Conservation (phyloP, 2,888 invertebrate species). For the Drosophila mettleri region DNA sequence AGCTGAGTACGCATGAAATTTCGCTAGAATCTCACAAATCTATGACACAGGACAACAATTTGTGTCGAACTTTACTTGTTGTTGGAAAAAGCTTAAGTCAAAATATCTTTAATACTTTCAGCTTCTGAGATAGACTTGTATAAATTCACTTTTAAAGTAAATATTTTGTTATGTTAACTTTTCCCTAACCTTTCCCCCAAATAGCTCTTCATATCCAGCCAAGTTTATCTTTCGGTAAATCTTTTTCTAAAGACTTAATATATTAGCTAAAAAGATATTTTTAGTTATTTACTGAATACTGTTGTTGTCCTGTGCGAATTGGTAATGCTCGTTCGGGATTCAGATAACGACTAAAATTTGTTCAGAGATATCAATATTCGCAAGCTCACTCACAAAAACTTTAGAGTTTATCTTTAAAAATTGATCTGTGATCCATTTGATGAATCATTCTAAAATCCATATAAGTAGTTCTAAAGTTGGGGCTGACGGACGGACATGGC, state of each 20-base stretch:
- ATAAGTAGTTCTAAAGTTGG: background rate
- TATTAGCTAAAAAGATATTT: too few species aligned
- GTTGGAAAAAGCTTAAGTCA: too few species aligned
- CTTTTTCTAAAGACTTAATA: background rate
- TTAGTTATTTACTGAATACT: background rate
- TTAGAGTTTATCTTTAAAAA: background rate
- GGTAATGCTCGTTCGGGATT: background rate
- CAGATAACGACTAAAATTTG: background rate
- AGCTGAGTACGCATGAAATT: background rate
- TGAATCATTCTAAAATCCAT: background rate
- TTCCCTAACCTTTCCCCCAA: too few species aligned
- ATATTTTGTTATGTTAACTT: too few species aligned
- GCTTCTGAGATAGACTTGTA: too few species aligned
- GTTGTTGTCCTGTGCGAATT: background rate
- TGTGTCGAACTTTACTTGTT: background rate
- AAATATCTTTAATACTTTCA: too few species aligned
- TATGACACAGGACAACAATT: background rate
- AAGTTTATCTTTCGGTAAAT: background rate
- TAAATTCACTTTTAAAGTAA: too few species aligned
- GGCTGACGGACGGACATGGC: constrained; percentile 2
- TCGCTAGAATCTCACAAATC: background rate
- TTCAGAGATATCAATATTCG: background rate
- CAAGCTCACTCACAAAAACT: background rate
- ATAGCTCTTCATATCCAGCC: too few species aligned
- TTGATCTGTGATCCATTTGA: constrained; percentile 5